Percentiles rank a stretch among this genome's conserved stretches.
Evolutionary conservation across 2,888 invertebrate species (phyloP).

Genomic region (Plebejus argus): DNA sequence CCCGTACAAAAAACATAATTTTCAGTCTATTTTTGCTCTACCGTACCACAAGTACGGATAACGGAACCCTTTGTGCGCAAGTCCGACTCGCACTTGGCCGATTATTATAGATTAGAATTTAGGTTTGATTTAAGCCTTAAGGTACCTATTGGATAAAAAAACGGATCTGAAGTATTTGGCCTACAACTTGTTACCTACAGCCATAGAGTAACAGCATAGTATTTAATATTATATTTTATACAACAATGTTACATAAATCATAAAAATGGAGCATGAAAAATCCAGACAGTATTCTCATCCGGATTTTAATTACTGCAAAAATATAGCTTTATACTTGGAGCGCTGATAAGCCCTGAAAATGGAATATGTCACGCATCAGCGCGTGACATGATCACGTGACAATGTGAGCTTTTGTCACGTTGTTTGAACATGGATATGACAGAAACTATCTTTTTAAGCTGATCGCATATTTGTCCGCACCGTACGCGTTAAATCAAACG

Average conservation of each 20-base stretch:
- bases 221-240: neutral
- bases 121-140: too few relatives aligned
- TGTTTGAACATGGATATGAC: neutral
- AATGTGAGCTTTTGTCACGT: neutral
- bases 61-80: too few relatives aligned
- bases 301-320: slow-evolving; percentile 1
- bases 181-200: too few relatives aligned
- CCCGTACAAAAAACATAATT: too few relatives aligned
- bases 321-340: neutral
- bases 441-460: neutral
- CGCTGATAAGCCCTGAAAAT: neutral
- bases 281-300: neutral
- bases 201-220: neutral
- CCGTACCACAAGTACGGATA: too few relatives aligned
- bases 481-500: too few relatives aligned
- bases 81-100: too few relatives aligned
- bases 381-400: slow-evolving; percentile 6
- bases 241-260: neutral
- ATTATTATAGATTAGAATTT: too few relatives aligned
- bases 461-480: too few relatives aligned
- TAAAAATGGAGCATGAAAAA: neutral
- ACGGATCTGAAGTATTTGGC: neutral
- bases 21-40: too few relatives aligned
- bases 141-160: too few relatives aligned
- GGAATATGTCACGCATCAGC: neutral